Evolutionary conservation across 2,888 invertebrate species (phyloP), one percentile per base, ranked within the genome.

Genomic region (Noctua fimbriata): DNA sequence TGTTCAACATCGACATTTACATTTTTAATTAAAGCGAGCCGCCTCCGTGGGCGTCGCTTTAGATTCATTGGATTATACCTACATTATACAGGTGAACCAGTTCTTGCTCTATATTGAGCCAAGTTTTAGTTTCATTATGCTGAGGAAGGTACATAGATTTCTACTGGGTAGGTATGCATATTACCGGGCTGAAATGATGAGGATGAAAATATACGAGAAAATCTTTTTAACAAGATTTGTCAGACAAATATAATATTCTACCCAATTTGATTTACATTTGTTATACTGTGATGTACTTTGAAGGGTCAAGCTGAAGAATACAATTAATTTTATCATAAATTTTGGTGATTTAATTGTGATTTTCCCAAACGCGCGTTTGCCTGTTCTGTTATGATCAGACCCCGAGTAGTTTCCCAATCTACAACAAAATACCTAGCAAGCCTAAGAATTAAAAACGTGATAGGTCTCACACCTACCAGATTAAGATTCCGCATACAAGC

Each of bases 21-120:
- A 85, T 85, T 85, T 85, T 85, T 85, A 85, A 85, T 85, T 75
- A 85, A 87, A 84, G 36, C 71, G 60, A 67, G 63, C 76, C 70
- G 73, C 32, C 85, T 80, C 72, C 81, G 85, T 77, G 81, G 85
- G 73, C 32, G 80, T 72, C 47, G 24, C 69, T 36, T 77, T 32
- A 85, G 66, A 85, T 76, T 81, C 76, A 74, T 74, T 66, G 71
- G 60, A 63, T 87, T 84, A 69, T 44, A 65, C 58, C 60, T 67
- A 67, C 67, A 67, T 67, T 67, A 67, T 44, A 67, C 69, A 83
- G 58, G 76, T 70, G 44, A 66, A 52, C 67, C 66, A 47, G 47
- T 36, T 49, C 60, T 63, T 58, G 55, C 63, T 60, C 44, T 47
- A 70, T 81, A 69, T 85, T 73, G 36, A 32, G 58, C 55, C 2